phyloP scores from a whole-genome alignment of 2,113 vertebrate species.

The Stigmatopora argus region DNA sequence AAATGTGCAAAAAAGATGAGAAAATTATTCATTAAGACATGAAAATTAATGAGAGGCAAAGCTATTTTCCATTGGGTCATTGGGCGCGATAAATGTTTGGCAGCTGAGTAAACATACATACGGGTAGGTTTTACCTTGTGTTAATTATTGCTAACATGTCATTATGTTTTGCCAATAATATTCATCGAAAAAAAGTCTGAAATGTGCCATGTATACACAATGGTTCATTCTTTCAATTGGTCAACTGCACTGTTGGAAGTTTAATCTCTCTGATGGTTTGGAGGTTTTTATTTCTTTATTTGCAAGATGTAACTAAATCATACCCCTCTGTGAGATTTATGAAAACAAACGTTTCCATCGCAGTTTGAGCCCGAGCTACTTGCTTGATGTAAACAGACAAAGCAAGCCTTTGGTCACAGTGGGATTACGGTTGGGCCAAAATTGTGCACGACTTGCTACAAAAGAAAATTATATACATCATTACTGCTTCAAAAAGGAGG shows the following conservation, averaged over 20 bases:
- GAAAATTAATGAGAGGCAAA: too few species aligned
- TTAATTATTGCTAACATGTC: constrained; percentile 59
- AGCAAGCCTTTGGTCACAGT: constrained; percentile 29
- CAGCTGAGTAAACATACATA: constrained; percentile 25
- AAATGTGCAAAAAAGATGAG: too few species aligned
- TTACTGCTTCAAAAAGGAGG: not conserved
- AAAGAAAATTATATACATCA: not conserved
- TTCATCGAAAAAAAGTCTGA: constrained; percentile 38
- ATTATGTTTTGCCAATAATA: constrained; percentile 58
- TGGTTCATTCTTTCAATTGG: constrained; percentile 3
- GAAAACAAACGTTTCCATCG: constrained; percentile 20
- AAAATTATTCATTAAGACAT: too few species aligned
- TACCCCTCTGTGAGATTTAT: constrained; percentile 10
- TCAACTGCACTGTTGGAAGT: not conserved
- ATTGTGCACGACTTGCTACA: not conserved
- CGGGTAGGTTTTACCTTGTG: constrained; percentile 48
- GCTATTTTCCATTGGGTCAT: too few species aligned
- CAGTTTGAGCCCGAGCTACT: constrained; percentile 27
- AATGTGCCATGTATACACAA: constrained; percentile 21
- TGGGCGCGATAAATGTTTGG: too few species aligned
- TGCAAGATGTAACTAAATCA: constrained; percentile 15
- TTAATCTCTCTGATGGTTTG: not conserved
- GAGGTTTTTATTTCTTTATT: constrained; percentile 3
- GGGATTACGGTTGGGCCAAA: constrained; percentile 16
- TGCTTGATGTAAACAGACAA: constrained; percentile 30